Conservation (phyloP, 2,888 invertebrate species). For the Artemia sinica region DNA sequence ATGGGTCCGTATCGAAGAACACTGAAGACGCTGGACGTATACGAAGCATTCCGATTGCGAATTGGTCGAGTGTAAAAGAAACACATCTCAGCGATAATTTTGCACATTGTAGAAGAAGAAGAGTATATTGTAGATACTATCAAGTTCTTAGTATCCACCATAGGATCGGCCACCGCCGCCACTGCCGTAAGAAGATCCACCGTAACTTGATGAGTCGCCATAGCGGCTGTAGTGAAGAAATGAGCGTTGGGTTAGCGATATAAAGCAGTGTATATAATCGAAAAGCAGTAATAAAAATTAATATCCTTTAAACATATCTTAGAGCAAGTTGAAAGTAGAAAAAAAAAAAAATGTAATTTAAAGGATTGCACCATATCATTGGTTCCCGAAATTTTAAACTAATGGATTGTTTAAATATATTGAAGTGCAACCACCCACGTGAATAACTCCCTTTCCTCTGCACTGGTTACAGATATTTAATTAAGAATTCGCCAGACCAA, state of each 20-base stretch:
- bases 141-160: not conserved
- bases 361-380: too few relatives aligned
- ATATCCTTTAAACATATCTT: too few relatives aligned
- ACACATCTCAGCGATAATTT: too few relatives aligned
- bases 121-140: too few relatives aligned
- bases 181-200: conserved; percentile 3
- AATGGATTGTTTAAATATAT: not conserved
- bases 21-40: not conserved
- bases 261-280: too few relatives aligned
- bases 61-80: not conserved
- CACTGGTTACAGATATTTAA: too few relatives aligned
- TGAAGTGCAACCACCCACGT: not conserved
- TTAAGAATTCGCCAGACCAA: too few relatives aligned
- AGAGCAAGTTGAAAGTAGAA: not conserved
- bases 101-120: too few relatives aligned
- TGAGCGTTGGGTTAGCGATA: not conserved
- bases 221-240: conserved; percentile 1
- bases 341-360: not conserved
- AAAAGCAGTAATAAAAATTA: too few relatives aligned
- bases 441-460: too few relatives aligned
- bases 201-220: not conserved
- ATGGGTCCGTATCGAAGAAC: conserved; percentile 2
- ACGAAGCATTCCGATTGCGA: conserved; percentile 4
- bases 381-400: too few relatives aligned
- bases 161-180: not conserved